Evolutionary conservation across 2,888 invertebrate genomes (phyloP), one percentile per base, ranked within the genome.

Genomic region (Nemoura dubitans): DNA sequence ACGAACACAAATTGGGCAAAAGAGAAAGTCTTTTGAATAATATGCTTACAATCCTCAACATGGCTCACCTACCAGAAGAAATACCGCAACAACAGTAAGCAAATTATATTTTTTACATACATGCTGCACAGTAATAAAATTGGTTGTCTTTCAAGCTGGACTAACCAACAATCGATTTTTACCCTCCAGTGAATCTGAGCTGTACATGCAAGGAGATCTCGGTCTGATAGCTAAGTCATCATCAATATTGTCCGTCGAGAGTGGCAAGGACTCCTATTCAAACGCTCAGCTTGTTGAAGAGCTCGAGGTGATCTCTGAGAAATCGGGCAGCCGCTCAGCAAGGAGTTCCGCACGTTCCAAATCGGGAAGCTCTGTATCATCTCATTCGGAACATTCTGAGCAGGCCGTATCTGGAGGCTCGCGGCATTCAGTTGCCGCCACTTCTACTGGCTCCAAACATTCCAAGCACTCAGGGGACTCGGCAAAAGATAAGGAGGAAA

Each of bases 11-110:
- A 87, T 91, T 93, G 88, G 89, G 92, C 7, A 92, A 93, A 78
- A 91, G 95, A 6, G 92, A 94, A 84, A 93, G 93, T 89, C 91
- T 95, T 7, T 91, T 95, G 0, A 89, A 89, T 29, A 90, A 90
- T 78, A 88, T 92, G 10, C 90, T 91, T 30, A 88, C 88, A 0
- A 86, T 92, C 16, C 87, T 92, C 76, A 90, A 89, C 76, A 90
- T 90, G 88, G 90, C 90, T 1, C 91, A 87, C 28, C 59, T 86
- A 21, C 80, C 86, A 83, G 76, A 42, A 6, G 83, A 43, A 43
- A 77, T 81, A n/a, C 29, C 80, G 76, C n/a, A 7, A 76, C 29
- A 36, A 10, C 3, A 78, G 30, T 10, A 81, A 80, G 36, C 36
- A 36, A 6, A 10, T 36, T 36, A 6, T 36, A 36, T 36, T 3